Conservation (phyloP, 2,797 vertebrate genomes). For the Limnodromus scolopaceus region DNA sequence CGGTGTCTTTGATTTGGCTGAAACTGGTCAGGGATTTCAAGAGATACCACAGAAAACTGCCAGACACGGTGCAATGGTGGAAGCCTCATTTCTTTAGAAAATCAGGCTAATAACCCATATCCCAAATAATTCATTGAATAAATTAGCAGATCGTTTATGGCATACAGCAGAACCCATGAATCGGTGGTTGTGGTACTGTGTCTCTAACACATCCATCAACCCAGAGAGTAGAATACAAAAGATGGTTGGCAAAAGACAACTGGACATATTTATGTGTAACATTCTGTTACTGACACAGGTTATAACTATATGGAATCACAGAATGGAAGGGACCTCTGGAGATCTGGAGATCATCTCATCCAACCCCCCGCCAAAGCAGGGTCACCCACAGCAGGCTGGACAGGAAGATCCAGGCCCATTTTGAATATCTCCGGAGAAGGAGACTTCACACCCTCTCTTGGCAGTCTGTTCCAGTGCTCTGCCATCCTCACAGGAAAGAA, state of each 20-base stretch:
- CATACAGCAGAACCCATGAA: background rate
- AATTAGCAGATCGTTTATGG: background rate
- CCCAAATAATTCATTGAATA: background rate
- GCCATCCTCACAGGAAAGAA: background rate
- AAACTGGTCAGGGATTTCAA: background rate
- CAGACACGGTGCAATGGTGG: fast-evolving
- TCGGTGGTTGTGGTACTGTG: fast-evolving
- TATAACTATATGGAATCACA: background rate
- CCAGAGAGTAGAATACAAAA: background rate
- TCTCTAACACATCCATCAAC: fast-evolving
- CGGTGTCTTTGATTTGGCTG: fast-evolving
- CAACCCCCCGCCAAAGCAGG: background rate
- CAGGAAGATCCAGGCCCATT: background rate
- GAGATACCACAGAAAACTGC: background rate
- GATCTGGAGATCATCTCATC: background rate
- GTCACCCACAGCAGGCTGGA: background rate
- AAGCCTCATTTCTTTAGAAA: background rate
- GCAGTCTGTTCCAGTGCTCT: background rate
- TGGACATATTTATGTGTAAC: fast-evolving
- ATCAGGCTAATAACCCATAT: background rate
- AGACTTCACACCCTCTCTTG: background rate
- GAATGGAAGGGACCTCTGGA: background rate
- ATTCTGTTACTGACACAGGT: background rate
- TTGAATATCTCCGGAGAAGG: background rate
- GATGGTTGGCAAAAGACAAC: background rate